Evolutionary conservation across 2,113 vertebrate species (phyloP), one percentile per base, ranked within the genome.

Genomic region (Heterochromis multidens): DNA sequence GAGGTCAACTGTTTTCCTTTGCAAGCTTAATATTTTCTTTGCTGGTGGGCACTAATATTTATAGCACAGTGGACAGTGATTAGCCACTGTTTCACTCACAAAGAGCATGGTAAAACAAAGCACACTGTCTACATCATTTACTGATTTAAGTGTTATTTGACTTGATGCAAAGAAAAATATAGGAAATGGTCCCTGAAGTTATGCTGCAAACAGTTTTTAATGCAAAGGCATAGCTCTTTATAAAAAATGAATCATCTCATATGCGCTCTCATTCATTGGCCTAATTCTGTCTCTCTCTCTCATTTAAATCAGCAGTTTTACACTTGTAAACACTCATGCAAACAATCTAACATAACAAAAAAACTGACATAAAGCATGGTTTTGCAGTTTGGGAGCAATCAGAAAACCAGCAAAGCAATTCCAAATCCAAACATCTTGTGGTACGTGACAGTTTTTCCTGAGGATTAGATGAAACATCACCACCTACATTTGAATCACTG

Each of bases 11-110:
- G 90, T 88, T 93, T 94, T 93, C 88, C 87, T 93, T 91, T 82
- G 81, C 82, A 91, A 83, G 82, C 62, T 80, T 83, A 90, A 93
- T 95, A 93, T 94, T 94, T 89, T 92, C 87, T 80, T 93, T 93
- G 89, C 87, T 95, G 91, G 88, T 93, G 90, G 93, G 91, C 94
- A 94, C 72, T 60, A 94, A 95, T 96, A 96, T 97, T 97, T 96
- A 96, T 94, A 95, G 93, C 91, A 90, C 87, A 93, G 90, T 83
- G 95, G 95, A 89, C 92, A 82, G 86, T 7, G 81, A 94, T 80
- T 79, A 31, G 80, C 77, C 21, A 21, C 58, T 62, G 33, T 77
- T 89, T 25, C 60, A 59, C 74, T 81, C 60, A 63, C 23, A 7
- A 49, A 6, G 31, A 19, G 35, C 77, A 65, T 5, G 21, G n/a